Percentiles rank a stretch among this genome's conserved stretches.
Evolutionary conservation across 2,888 invertebrate genomes (phyloP).

Genomic region (Choristoneura rosaceana): DNA sequence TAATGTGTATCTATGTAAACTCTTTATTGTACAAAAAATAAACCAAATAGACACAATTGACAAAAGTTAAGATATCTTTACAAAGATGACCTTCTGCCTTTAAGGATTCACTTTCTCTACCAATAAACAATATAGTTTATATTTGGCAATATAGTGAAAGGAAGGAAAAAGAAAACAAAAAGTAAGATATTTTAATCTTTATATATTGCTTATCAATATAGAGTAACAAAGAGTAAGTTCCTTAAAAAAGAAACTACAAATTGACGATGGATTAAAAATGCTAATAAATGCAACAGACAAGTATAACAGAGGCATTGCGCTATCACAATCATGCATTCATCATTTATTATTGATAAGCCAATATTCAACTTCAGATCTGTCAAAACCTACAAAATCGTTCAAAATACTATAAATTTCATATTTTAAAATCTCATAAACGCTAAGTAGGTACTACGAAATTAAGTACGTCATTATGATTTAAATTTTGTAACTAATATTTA

Average conservation of each 20-base stretch:
- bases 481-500: conserved; percentile 73
- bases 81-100: too few relatives aligned
- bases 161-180: conserved; percentile 53
- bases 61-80: too few relatives aligned
- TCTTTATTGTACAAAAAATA: too few relatives aligned
- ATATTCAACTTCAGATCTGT: conserved; percentile 74
- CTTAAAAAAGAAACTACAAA: conserved; percentile 74
- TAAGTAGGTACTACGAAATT: conserved; percentile 81
- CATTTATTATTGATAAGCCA: conserved; percentile 69
- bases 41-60: too few relatives aligned
- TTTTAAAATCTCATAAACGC: conserved; percentile 81
- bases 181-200: conserved; percentile 70
- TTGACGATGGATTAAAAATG: conserved; percentile 78
- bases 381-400: conserved; percentile 73
- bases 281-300: conserved; percentile 83
- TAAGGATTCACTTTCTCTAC: too few relatives aligned
- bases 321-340: conserved; percentile 72
- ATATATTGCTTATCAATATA: conserved; percentile 85
- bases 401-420: conserved; percentile 74
- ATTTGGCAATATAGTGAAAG: neutral
- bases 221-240: conserved; percentile 80
- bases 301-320: conserved; percentile 77
- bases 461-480: conserved; percentile 69
- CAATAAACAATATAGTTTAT: too few relatives aligned
- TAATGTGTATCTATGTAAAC: too few relatives aligned